A percentile compares a stretch with the other conserved stretches of the same genome.
Evolutionary conservation across 2,888 invertebrate genomes (phyloP).

Genomic region (Lamellibrachia columna): DNA sequence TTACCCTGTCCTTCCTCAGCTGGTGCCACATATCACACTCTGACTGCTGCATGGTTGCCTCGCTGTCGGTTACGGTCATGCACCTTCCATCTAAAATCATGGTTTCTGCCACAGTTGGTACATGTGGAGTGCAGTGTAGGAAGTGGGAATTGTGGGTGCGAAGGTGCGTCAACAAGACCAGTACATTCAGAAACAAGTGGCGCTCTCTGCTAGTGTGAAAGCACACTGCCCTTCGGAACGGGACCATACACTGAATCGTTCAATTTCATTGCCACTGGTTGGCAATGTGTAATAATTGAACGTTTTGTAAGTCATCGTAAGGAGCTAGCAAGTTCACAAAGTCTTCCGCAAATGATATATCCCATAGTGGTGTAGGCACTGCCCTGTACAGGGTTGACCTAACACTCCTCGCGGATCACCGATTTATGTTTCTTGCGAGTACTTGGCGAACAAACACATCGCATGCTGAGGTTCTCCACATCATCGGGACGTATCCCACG

Average conservation of each 20-base stretch:
- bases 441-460: neutral
- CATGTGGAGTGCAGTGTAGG: neutral
- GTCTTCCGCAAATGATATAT: neutral
- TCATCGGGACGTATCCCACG: neutral
- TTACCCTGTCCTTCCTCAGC: too few species aligned
- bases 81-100: neutral
- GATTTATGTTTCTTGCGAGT: neutral
- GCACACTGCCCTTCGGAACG: neutral
- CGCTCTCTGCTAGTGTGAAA: neutral
- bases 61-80: neutral
- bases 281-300: neutral
- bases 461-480: neutral
- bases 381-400: neutral
- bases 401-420: neutral
- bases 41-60: neutral
- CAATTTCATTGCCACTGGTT: neutral
- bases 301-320: neutral
- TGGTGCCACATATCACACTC: too few species aligned
- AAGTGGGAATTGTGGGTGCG: neutral
- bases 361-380: neutral
- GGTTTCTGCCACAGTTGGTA: neutral
- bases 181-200: neutral
- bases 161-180: neutral
- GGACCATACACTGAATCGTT: neutral
- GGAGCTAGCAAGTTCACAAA: neutral